A percentile compares a stretch with the other conserved stretches of the same genome.
These are phyloP conservation scores for Datnioides undecimradiatus DNA, from an alignment of 2,113 vertebrate genomes.

Conservation along the genomic window DNA sequence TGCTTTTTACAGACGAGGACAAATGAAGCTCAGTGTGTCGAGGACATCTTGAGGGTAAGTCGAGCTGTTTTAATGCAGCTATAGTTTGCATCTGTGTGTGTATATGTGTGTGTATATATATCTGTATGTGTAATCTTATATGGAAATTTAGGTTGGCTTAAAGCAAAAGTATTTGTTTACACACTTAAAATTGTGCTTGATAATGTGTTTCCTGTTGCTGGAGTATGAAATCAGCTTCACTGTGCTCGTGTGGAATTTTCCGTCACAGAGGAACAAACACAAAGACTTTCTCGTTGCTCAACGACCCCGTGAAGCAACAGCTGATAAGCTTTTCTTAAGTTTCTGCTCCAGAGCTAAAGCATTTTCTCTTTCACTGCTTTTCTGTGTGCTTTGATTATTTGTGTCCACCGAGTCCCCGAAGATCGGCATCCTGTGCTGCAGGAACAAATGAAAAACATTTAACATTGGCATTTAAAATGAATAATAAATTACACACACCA, in stretches of 20 bases:
- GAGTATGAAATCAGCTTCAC: neutral
- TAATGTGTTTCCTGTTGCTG: neutral
- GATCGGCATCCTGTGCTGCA: neutral
- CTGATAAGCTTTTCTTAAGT: neutral
- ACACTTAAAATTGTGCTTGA: no score
- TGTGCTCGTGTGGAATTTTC: neutral
- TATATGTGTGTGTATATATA: no score
- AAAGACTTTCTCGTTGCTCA: neutral
- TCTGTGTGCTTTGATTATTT: neutral
- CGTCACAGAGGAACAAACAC: neutral
- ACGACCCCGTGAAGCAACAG: neutral
- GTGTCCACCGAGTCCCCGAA: neutral
- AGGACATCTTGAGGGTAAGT: slow-evolving; percentile 94
- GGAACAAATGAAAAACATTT: no score
- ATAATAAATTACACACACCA: no score
- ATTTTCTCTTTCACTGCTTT: neutral
- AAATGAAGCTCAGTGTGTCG: slow-evolving; percentile 89
- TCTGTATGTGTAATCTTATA: no score
- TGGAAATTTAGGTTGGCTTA: no score
- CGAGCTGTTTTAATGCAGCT: neutral
- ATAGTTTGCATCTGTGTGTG: no score
- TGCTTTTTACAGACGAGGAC: slow-evolving; percentile 80
- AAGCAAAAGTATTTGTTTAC: no score
- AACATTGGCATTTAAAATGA: no score
- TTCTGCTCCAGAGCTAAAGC: neutral